Percentiles rank a stretch among this genome's conserved stretches.
Conservation (phyloP, 2,797 vertebrate species). For the Phaenicophaeus curvirostris region DNA sequence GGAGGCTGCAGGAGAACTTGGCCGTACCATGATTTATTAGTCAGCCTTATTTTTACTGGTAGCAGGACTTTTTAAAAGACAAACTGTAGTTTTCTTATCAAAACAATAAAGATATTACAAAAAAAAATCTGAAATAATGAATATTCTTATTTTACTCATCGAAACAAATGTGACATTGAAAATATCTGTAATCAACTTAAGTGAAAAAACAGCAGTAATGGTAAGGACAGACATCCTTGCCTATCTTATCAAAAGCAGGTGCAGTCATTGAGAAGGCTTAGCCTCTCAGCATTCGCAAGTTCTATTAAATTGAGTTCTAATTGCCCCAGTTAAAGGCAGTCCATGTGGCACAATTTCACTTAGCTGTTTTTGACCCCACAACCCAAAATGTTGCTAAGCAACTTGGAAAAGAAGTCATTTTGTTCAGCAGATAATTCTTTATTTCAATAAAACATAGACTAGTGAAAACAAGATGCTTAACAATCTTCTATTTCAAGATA, state of each 20-base stretch:
- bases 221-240: neutral
- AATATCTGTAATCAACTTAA: neutral
- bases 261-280: neutral
- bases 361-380: neutral
- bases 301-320: neutral
- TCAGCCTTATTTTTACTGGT: neutral
- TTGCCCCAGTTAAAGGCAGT: neutral
- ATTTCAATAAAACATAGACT: constrained; percentile 57
- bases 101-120: constrained; percentile 14
- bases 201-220: neutral
- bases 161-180: neutral
- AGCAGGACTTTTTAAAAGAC: neutral
- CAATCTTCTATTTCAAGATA: constrained; percentile 39
- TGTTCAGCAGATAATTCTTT: constrained; percentile 45
- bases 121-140: neutral
- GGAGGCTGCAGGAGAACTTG: neutral
- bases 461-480: constrained; percentile 24
- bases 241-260: neutral
- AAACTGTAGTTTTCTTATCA: neutral
- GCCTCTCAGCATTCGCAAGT: neutral
- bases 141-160: neutral
- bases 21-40: neutral
- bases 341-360: neutral
- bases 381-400: neutral
- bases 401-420: neutral